Evolutionary conservation across 2,797 vertebrate genomes (phyloP), one percentile per base, ranked within the genome.

Genomic region (Corythornis leucogaster): DNA sequence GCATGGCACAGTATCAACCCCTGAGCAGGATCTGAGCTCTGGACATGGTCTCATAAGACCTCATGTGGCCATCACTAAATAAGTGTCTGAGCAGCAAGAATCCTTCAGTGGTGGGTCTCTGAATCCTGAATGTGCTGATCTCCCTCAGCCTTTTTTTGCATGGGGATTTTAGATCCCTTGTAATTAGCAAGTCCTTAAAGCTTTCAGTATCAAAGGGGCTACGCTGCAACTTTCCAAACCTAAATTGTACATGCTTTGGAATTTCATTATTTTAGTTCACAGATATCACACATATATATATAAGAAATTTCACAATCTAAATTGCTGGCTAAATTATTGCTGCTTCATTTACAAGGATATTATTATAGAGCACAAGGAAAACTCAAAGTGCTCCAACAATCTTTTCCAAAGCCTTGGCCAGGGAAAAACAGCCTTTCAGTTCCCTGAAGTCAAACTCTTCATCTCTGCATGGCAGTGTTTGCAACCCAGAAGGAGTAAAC

Each of bases 401-500:
- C 8, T 53, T 82, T 76, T 87, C n/a, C 50, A 68, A 92, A 38
- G 58, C 42, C 14, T 21, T 42, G 25, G 50, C 26, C 9, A 28
- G 15, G 19, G 38, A 50, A 80, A 79, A 58, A 8, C 14, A 51
- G 28, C 9, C 40, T 54, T 90, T 55, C 48, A 45, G 11, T 80
- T 74, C 40, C 28, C 33, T 53, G 5, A 71, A 42, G 33, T 69
- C 43, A 42, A 38, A 15, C 17, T 24, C 25, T 21, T 3, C 30
- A 6, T 51, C 8, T 73, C 53, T 63, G 40, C 2, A 2, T 0
- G 0, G 24, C 31, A 42, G 4, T 7, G 12, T 61, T 70, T 42
- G 21, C n/a, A 61, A 26, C 7, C 30, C 33, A 85, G 68, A 46
- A 59, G 17, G 54, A 26, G 42, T 42, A 42, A 80, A 43, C 3